phyloP scores from a whole-genome alignment of 1,140 invertebrate species.

The Procambarus clarkii region DNA sequence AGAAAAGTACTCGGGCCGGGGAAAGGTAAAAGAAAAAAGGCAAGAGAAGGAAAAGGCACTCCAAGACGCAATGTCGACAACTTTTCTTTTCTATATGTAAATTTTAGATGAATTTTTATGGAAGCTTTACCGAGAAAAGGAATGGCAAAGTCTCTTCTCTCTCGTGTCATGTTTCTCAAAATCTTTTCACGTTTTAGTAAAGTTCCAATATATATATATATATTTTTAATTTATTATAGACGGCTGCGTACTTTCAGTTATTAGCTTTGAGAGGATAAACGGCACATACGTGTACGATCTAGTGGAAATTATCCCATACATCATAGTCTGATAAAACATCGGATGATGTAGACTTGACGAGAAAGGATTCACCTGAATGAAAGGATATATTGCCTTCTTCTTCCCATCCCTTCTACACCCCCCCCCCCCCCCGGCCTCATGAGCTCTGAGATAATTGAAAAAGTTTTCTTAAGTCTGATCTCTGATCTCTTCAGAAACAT shows the following conservation, averaged over 20 bases:
- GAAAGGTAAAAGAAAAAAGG: too few species aligned
- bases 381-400: not conserved
- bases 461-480: not conserved
- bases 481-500: too few species aligned
- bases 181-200: not conserved
- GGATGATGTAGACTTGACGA: not conserved
- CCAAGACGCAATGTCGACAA: not conserved
- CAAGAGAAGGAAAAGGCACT: not conserved
- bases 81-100: conserved; percentile 5
- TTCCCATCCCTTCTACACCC: not conserved
- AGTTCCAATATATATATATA: too few species aligned
- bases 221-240: too few species aligned
- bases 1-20: too few species aligned
- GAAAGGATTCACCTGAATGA: too few species aligned
- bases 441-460: not conserved
- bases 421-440: too few species aligned
- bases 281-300: too few species aligned
- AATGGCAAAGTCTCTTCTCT: not conserved
- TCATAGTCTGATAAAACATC: not conserved
- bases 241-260: too few species aligned
- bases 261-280: too few species aligned
- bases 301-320: too few species aligned
- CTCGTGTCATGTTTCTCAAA: not conserved
- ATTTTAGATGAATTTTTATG: conserved; percentile 1
- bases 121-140: not conserved